Conservation (phyloP, 2,888 invertebrate species). For the Eupeodes luniger region DNA sequence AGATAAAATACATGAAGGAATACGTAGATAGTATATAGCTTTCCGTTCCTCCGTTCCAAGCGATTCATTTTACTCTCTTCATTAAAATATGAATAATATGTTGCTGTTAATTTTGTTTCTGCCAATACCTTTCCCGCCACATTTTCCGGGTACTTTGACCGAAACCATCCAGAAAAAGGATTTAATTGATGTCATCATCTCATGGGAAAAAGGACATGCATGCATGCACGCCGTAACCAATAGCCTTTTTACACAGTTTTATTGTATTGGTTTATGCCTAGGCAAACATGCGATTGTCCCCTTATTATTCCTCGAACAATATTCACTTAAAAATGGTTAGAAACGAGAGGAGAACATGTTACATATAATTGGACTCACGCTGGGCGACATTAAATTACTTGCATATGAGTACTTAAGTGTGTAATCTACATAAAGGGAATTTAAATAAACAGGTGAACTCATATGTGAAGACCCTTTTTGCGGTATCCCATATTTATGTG, state of each 20-base stretch:
- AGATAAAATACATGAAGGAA: not conserved
- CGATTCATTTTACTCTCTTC: slow-evolving; percentile 29
- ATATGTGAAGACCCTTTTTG: slow-evolving; percentile 49
- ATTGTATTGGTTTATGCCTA: slow-evolving; percentile 36
- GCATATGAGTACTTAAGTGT: slow-evolving; percentile 4
- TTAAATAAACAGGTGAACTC: slow-evolving; percentile 40
- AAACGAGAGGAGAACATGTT: slow-evolving; percentile 31
- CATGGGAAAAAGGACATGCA: slow-evolving; percentile 50
- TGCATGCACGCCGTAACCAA: slow-evolving; percentile 27
- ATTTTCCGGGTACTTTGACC: slow-evolving; percentile 71
- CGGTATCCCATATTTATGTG: slow-evolving; percentile 21
- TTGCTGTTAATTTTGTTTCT: slow-evolving; percentile 51
- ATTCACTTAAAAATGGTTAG: slow-evolving; percentile 15
- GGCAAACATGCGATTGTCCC: slow-evolving; percentile 40
- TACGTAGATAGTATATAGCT: not conserved
- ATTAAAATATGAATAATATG: slow-evolving; percentile 73
- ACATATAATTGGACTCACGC: slow-evolving; percentile 64
- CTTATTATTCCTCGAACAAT: slow-evolving; percentile 5
- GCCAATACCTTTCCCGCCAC: slow-evolving; percentile 22
- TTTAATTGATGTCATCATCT: slow-evolving; percentile 67
- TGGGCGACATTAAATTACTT: slow-evolving; percentile 54
- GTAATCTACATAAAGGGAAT: not conserved
- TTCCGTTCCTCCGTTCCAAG: not conserved
- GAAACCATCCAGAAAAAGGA: slow-evolving; percentile 73
- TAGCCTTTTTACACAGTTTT: slow-evolving; percentile 37